Evolutionary conservation across 2,888 invertebrate species (phyloP), one percentile per base, ranked within the genome.

Genomic region (Coleophora flavipennella): DNA sequence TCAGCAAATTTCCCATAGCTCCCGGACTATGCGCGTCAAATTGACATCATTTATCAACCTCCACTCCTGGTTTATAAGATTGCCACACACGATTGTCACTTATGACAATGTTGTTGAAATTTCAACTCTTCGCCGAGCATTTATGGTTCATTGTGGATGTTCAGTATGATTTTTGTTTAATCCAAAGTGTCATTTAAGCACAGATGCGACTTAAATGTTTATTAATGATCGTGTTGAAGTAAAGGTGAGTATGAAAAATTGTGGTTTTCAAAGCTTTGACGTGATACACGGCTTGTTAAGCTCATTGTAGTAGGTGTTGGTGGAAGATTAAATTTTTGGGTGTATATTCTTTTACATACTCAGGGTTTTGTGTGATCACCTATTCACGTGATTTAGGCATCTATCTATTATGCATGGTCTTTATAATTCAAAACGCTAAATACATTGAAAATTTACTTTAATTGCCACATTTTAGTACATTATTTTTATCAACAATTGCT

Each of bases 191-290:
- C 59, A 58, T 50, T 49, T 41, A 51, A 47, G 55, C 62, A 69
- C 72, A 75, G 74, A 75, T 75, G 74, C 48, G 53, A 50, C 47
- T 62, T 70, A 68, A 74, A 71, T 70, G 68, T 62, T 55, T 68
- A 73, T 72, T 67, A 72, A 75, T 74, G 71, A 66, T 63, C 44
- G 45, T 39, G 58, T 58, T 62, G 59, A 58, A 61, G 59, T 55
- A 57, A 52, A 57, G 57, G 63, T 66, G 53, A 52, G 52, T 53
- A 59, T 29, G 58, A 64, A 51, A 60, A 60, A 59, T 52, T 39
- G 50, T 55, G 48, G 41, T 45, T 48, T 41, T 37, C 40, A 40
- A 40, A 50, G 51, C 46, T 47, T 29, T 10, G n/a, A 29, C 29
- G 11, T 10, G 10, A 10, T n/a, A n/a, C 11, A n/a, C 1, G 29